Evolutionary conservation across 64 coral and sea anemone genomes (phyloP).

Genomic region (Pachyseris speciosa): DNA sequence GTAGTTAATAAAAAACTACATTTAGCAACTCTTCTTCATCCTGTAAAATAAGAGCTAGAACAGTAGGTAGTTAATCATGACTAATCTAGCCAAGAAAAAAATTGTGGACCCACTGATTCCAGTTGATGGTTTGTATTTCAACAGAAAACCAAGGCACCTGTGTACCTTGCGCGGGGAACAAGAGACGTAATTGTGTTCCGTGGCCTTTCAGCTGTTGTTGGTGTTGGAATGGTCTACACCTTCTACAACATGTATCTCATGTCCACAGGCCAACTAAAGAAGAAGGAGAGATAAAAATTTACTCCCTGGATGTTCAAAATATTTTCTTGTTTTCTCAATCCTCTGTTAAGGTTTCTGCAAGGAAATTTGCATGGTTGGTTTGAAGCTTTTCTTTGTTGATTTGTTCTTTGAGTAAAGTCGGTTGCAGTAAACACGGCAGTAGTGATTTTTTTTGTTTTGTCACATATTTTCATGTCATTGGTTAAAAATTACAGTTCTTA

Average conservation of each 20-base stretch:
- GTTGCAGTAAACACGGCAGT: neutral
- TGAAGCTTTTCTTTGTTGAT: too few relatives aligned
- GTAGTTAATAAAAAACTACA: too few relatives aligned
- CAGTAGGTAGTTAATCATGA: too few relatives aligned
- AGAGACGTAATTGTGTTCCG: conserved; percentile 75
- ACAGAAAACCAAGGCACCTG: conserved; percentile 75
- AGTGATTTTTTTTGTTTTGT: neutral
- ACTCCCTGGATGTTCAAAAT: neutral
- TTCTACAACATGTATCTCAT: conserved; percentile 78
- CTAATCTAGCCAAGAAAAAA: too few relatives aligned
- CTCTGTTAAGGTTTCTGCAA: neutral
- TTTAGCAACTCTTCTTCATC: too few relatives aligned
- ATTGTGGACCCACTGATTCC: neutral
- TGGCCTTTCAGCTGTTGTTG: conserved; percentile 53
- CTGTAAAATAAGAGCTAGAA: too few relatives aligned
- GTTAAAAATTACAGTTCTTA: too few relatives aligned
- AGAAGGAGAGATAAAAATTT: conserved; percentile 68
- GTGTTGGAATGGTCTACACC: conserved; percentile 58
- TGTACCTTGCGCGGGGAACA: conserved; percentile 69
- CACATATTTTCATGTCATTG: too few relatives aligned
- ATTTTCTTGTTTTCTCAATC: neutral
- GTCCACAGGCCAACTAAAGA: conserved; percentile 81
- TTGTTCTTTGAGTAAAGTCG: neutral
- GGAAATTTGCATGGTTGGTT: neutral
- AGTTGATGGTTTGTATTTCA: neutral